Evolutionary conservation across 2,113 vertebrate genomes (phyloP), one percentile per base, ranked within the genome.

Genomic region (Rhinoptilus africanus): DNA sequence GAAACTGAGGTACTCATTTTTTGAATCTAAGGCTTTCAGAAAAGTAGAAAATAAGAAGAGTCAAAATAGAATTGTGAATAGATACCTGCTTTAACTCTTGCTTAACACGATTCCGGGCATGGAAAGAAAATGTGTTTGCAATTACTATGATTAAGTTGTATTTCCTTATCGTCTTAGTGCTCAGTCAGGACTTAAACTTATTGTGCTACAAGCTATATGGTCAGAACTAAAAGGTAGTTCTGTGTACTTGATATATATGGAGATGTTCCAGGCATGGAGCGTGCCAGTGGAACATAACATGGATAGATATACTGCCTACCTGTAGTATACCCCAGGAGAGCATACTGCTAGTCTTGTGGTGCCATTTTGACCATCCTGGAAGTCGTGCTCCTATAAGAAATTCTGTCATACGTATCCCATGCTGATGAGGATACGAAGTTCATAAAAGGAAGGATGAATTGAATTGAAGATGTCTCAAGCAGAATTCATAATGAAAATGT

Each of bases 401-500:
- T 72, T 63, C 43, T 56, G 18, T 1, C 1, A 0, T 53, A 12
- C 7, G 2, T 64, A 5, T 60, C 54, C 34, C 22, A 15, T 77
- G 21, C 35, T 87, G 34, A 30, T 57, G 50, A 83, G 83, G 66
- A 68, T 20, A 18, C 0, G 9, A 74, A 66, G 9, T 35, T 91
- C 24, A 6, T 76, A 22, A 90, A 90, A 75, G 22, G 67, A 82
- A 68, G 8, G 24, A 37, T 35, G 4, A 79, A 28, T 60, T 47
- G 13, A 57, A 39, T 34, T 45, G 20, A 26, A 84, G 20, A 4
- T 39, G 59, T 85, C 28, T 87, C 50, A 88, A 10, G 45, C 67
- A 93, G 35, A 95, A 89, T 73, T 88, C 50, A 23, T 85, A 20
- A 47, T 83, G 45, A 76, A 66, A 83, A 51, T 89, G 34, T 20